Conservation (phyloP, 2,888 invertebrate genomes). For the Campoletis raptor region DNA sequence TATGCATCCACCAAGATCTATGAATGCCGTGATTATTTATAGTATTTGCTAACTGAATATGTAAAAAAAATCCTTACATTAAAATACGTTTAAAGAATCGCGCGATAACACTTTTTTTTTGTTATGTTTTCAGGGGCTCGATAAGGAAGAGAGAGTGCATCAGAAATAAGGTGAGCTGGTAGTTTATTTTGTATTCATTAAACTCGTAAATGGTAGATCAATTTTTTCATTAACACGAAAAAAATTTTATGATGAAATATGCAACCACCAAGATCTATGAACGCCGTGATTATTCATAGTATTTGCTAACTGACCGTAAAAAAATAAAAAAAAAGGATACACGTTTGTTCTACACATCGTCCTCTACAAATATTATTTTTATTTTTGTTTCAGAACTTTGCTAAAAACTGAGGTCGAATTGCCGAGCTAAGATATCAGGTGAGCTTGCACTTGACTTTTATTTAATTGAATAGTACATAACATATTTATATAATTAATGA, state of each 20-base stretch:
- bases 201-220: neutral
- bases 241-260: conserved; percentile 36
- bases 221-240: neutral
- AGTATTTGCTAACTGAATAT: conserved; percentile 75
- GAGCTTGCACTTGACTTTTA: neutral
- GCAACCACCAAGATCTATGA: conserved; percentile 75
- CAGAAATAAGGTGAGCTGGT: neutral
- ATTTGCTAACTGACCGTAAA: conserved; percentile 73
- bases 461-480: neutral
- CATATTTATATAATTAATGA: neutral
- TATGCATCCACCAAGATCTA: conserved; percentile 74
- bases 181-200: neutral
- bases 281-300: conserved; percentile 73
- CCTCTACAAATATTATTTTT: neutral
- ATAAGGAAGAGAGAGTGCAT: neutral
- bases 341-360: neutral
- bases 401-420: neutral
- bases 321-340: neutral
- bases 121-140: neutral
- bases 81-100: neutral
- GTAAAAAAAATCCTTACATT: neutral
- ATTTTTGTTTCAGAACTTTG: neutral
- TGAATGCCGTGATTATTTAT: conserved; percentile 73
- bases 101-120: neutral
- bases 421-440: neutral